Conservation (phyloP, 1,140 invertebrate species). For the Grapholita molesta region DNA sequence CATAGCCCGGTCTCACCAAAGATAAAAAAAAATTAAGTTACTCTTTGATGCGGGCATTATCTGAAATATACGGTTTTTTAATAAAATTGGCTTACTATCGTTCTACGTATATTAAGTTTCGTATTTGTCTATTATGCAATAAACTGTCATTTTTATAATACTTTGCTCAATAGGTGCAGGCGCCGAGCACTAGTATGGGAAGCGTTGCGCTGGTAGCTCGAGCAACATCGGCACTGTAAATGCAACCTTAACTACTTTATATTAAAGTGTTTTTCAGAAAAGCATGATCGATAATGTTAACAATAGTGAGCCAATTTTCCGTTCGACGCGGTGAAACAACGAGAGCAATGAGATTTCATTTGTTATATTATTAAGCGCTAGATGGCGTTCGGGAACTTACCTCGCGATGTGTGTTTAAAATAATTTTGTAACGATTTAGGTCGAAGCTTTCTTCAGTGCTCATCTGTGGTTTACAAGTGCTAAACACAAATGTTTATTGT, state of each 20-base stretch:
- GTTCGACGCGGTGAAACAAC: background rate
- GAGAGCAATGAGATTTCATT: background rate
- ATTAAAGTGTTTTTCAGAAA: background rate
- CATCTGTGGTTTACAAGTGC: background rate
- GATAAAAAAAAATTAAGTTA: constrained; percentile 31
- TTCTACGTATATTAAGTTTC: background rate
- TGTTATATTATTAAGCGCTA: background rate
- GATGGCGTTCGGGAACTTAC: background rate
- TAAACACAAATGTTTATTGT: background rate
- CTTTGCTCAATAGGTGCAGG: background rate
- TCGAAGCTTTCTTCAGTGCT: background rate
- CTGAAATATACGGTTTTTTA: background rate
- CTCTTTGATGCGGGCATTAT: constrained; percentile 31
- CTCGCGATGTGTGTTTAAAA: background rate
- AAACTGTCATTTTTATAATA: background rate
- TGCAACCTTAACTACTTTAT: background rate
- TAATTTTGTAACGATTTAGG: background rate
- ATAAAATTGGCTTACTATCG: background rate
- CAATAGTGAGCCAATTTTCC: background rate
- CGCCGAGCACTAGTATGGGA: background rate
- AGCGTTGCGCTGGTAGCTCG: background rate
- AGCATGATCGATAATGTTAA: background rate
- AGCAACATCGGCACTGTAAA: background rate
- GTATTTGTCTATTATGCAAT: background rate
- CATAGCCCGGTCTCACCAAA: constrained; percentile 29